These are phyloP conservation scores for Agrochola lychnidis DNA, from an alignment of 2,888 invertebrate species.

Conservation along the genomic window DNA sequence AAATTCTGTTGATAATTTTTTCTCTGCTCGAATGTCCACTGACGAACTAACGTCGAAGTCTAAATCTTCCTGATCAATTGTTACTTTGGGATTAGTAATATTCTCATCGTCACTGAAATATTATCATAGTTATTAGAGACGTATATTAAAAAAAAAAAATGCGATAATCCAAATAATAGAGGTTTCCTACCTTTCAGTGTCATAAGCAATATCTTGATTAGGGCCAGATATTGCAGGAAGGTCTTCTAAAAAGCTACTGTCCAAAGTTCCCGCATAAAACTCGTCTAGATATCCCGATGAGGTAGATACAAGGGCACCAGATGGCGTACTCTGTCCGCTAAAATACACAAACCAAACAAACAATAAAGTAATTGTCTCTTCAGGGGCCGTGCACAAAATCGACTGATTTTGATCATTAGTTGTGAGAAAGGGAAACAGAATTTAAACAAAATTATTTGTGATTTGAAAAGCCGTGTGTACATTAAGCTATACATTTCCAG, in stretches of 20 bases:
- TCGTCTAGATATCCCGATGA: slow-evolving; percentile 92
- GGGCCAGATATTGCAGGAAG: slow-evolving; percentile 77
- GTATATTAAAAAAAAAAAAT: background rate
- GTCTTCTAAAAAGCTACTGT: slow-evolving; percentile 94
- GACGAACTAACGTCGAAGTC: slow-evolving; percentile 80
- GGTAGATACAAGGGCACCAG: slow-evolving; percentile 82
- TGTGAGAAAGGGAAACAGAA: no score
- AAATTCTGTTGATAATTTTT: slow-evolving; percentile 55
- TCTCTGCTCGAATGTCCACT: slow-evolving; percentile 53
- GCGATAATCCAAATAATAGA: background rate
- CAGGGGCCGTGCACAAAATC: no score
- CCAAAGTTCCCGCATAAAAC: slow-evolving; percentile 92
- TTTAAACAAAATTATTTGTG: no score
- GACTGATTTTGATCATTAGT: no score
- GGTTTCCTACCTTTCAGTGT: slow-evolving; percentile 80
- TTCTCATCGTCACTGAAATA: slow-evolving; percentile 92
- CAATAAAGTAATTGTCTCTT: background rate
- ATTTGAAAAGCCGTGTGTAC: no score
- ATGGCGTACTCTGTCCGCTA: slow-evolving; percentile 79
- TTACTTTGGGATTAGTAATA: slow-evolving; percentile 94
- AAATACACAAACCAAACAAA: slow-evolving; percentile 26
- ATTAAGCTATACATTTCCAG: no score
- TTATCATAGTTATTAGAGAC: background rate
- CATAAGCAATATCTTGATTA: slow-evolving; percentile 76
- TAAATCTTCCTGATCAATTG: slow-evolving; percentile 96